Percentiles rank a stretch among this genome's conserved stretches.
These are phyloP conservation scores for Pseudomyrmex pallidus DNA, from an alignment of 1,140 invertebrate species.

Conservation along the genomic window DNA sequence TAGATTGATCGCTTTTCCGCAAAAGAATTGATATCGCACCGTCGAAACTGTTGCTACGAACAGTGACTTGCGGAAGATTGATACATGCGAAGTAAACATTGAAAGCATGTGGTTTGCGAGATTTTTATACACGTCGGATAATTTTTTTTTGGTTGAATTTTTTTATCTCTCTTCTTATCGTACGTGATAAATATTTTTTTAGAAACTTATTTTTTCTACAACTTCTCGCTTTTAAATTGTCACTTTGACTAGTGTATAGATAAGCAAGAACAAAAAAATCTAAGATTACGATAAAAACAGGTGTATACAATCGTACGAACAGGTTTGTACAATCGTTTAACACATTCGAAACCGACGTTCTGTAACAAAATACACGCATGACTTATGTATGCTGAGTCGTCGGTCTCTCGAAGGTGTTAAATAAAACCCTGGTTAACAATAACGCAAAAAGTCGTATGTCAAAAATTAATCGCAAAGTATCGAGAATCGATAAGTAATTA, in stretches of 20 bases:
- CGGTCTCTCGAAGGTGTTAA: neutral
- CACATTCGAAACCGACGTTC: too few relatives aligned
- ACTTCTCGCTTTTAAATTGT: too few relatives aligned
- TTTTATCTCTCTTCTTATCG: neutral
- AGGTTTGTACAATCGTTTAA: too few relatives aligned
- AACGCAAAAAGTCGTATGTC: neutral
- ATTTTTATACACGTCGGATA: neutral
- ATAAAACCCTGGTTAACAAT: neutral
- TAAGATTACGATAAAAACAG: too few relatives aligned
- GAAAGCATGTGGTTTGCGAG: neutral
- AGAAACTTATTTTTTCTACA: neutral
- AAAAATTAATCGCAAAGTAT: too few relatives aligned
- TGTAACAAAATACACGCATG: too few relatives aligned
- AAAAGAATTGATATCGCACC: slow-evolving; percentile 47
- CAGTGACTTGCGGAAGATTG: slow-evolving; percentile 55
- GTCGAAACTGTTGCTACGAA: slow-evolving; percentile 46
- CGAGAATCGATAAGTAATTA: too few relatives aligned
- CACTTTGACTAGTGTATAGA: too few relatives aligned
- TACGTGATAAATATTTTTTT: neutral
- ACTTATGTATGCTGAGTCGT: too few relatives aligned
- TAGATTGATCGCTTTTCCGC: slow-evolving; percentile 48
- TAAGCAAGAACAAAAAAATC: neutral
- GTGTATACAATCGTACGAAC: too few relatives aligned
- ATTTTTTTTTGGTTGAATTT: slow-evolving; percentile 10
- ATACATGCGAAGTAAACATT: slow-evolving; percentile 40